A percentile compares a stretch with the other conserved stretches of the same genome.
Evolutionary conservation across 1,140 invertebrate species (phyloP).

Genomic region (Drosophila teissieri): DNA sequence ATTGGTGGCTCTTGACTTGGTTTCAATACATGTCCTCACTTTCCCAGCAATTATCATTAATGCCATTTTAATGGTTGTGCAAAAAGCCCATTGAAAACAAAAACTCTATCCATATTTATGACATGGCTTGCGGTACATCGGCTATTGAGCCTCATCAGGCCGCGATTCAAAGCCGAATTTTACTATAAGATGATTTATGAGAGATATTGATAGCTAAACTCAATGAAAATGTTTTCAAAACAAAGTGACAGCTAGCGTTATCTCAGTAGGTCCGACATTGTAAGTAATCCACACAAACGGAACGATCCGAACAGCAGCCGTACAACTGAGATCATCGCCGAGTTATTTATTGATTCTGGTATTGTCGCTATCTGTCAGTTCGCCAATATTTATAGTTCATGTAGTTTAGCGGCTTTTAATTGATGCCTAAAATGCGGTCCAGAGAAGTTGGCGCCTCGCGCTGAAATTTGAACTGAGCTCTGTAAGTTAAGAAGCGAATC

Average conservation of each 20-base stretch:
- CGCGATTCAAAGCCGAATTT: constrained; percentile 31
- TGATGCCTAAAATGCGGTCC: constrained; percentile 73
- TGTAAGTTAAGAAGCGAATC: constrained; percentile 61
- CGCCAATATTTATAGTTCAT: constrained; percentile 53
- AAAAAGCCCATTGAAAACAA: constrained; percentile 18
- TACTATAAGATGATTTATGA: constrained; percentile 24
- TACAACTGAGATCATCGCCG: constrained; percentile 69
- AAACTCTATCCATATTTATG: constrained; percentile 41
- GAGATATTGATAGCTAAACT: constrained; percentile 16
- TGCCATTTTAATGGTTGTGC: constrained; percentile 37
- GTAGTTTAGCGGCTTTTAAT: constrained; percentile 62
- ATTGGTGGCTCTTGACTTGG: constrained; percentile 40
- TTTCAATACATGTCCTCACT: constrained; percentile 36
- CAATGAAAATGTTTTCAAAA: constrained; percentile 37
- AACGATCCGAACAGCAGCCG: constrained; percentile 33
- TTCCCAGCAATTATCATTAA: constrained; percentile 51
- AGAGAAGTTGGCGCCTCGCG: constrained; percentile 56
- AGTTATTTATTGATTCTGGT: constrained; percentile 65
- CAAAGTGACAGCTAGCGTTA: constrained; percentile 23
- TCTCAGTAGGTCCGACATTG: constrained; percentile 16
- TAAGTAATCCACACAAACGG: constrained; percentile 27
- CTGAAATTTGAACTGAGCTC: constrained; percentile 57
- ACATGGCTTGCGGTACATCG: constrained; percentile 15
- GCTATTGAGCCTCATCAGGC: constrained; percentile 24
- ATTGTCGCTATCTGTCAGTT: constrained; percentile 40